phyloP scores from a whole-genome alignment of 2,888 invertebrate genomes.

The Morinoia aosen region DNA sequence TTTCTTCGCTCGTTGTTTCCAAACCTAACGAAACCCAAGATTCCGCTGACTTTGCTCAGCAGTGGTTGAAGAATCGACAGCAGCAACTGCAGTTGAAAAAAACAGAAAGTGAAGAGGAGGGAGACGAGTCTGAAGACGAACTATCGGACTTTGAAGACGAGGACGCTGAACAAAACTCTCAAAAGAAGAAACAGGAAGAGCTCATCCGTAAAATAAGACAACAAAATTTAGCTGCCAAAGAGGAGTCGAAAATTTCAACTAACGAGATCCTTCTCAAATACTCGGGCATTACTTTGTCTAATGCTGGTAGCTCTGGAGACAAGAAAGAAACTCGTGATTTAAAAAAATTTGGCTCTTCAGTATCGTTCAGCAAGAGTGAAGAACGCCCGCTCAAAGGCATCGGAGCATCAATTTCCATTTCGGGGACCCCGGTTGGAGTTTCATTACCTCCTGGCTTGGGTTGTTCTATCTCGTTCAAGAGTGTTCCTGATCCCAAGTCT shows the following conservation, averaged over 20 bases:
- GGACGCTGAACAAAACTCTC: not conserved
- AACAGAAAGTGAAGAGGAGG: not conserved
- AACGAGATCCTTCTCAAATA: constrained; percentile 28
- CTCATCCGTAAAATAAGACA: not conserved
- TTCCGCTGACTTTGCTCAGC: constrained; percentile 16
- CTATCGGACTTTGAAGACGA: constrained; percentile 20
- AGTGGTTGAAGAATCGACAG: constrained; percentile 50
- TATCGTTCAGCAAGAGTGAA: constrained; percentile 5
- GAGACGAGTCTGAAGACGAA: constrained; percentile 9
- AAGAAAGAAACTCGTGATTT: not conserved
- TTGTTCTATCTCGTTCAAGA: constrained; percentile 28
- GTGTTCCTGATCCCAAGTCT: not conserved
- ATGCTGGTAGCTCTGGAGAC: not conserved
- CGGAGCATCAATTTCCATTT: constrained; percentile 30
- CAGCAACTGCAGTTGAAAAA: constrained; percentile 38
- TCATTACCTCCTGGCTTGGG: constrained; percentile 5
- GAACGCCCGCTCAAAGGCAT: not conserved
- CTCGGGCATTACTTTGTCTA: constrained; percentile 39
- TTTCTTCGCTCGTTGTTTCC: not conserved
- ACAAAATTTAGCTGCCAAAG: constrained; percentile 27
- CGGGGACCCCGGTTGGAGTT: not conserved
- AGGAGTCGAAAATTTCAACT: not conserved
- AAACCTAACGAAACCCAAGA: not conserved
- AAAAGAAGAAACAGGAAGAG: constrained; percentile 6
- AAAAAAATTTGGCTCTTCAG: not conserved